These are phyloP conservation scores for Thelaira solivaga DNA, from an alignment of 2,888 invertebrate species.

Conservation along the genomic window DNA sequence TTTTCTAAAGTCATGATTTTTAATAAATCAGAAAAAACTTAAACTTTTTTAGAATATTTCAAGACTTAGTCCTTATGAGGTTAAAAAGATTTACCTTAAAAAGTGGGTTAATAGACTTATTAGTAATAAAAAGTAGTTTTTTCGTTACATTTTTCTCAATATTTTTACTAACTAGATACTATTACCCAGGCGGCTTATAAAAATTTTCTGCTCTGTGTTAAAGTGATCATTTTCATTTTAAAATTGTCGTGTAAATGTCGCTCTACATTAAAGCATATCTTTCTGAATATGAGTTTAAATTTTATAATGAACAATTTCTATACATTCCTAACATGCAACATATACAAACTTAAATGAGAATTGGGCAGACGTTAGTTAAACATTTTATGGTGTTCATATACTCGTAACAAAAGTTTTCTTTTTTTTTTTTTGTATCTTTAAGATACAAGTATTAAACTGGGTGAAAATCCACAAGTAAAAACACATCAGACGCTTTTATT, in stretches of 20 bases:
- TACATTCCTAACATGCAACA: conserved; percentile 67
- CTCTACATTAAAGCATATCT: neutral
- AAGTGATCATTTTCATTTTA: conserved; percentile 45
- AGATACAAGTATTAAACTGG: conserved; percentile 36
- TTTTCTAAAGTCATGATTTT: too few relatives aligned
- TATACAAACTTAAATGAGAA: conserved; percentile 72
- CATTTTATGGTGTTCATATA: conserved; percentile 58
- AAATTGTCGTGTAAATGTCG: conserved; percentile 26
- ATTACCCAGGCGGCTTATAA: too few relatives aligned
- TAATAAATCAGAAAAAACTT: too few relatives aligned
- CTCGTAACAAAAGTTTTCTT: conserved; percentile 60
- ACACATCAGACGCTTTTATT: neutral
- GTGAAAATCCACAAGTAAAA: conserved; percentile 32
- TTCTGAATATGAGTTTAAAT: conserved; percentile 14
- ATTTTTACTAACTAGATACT: too few relatives aligned
- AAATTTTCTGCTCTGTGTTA: too few relatives aligned
- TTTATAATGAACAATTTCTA: conserved; percentile 33
- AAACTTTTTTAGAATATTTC: too few relatives aligned
- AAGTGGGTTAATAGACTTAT: too few relatives aligned
- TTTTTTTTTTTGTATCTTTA: conserved; percentile 43
- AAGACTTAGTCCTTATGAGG: too few relatives aligned
- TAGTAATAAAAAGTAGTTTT: too few relatives aligned
- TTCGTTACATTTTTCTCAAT: too few relatives aligned
- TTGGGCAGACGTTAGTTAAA: conserved; percentile 28
- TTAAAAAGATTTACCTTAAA: too few relatives aligned